phyloP scores from a whole-genome alignment of 2,888 invertebrate species.

The Sympetrum striolatum region DNA sequence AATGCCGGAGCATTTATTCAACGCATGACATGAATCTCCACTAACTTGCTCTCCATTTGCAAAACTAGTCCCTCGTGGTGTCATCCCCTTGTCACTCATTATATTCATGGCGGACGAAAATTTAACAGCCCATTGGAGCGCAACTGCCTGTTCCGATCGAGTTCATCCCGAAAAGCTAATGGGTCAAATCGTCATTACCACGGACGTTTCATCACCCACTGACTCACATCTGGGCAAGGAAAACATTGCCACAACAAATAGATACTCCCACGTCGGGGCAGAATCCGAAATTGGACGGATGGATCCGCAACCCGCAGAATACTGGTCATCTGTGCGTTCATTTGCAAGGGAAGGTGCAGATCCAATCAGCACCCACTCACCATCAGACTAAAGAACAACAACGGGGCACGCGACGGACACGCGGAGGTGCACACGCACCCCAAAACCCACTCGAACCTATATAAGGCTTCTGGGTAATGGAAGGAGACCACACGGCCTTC shows the following conservation, averaged over 20 bases:
- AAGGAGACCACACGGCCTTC: background rate
- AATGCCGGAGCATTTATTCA: too few relatives aligned
- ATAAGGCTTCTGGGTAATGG: background rate
- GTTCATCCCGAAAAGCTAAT: background rate
- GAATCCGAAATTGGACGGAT: background rate
- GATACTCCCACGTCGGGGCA: background rate
- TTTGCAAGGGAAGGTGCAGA: background rate
- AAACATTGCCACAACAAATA: background rate
- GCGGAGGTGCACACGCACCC: background rate
- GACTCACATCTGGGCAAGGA: background rate
- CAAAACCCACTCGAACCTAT: background rate
- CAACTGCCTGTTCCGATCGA: background rate
- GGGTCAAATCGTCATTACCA: background rate
- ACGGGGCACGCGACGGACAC: conserved; percentile 6
- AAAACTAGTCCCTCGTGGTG: too few relatives aligned
- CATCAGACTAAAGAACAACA: background rate
- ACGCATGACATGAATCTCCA: too few relatives aligned
- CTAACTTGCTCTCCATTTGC: too few relatives aligned
- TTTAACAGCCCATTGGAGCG: background rate
- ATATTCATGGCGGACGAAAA: background rate
- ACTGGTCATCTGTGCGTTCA: background rate
- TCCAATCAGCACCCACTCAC: background rate
- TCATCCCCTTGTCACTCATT: too few relatives aligned
- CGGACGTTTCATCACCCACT: background rate
- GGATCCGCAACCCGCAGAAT: background rate